phyloP scores from a whole-genome alignment of 64 coral and sea anemone genomes.

The Orbicella faveolata region DNA sequence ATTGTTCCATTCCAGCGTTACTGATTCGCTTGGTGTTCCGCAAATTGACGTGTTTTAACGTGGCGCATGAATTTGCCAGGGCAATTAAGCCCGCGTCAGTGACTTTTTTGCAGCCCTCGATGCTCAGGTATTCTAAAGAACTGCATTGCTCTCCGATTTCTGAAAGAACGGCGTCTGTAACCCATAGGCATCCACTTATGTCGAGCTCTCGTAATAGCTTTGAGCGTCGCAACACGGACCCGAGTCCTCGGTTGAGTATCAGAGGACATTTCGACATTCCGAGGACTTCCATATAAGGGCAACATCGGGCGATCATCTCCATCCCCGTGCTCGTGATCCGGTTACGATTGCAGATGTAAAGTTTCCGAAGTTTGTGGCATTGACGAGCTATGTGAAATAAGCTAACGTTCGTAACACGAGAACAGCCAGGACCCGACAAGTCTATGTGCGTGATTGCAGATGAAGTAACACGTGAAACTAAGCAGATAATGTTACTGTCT shows the following conservation, averaged over 20 bases:
- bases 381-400: constrained; percentile 54
- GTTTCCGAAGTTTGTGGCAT: constrained; percentile 39
- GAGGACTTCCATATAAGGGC: constrained; percentile 57
- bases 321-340: constrained; percentile 64
- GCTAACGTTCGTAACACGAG: constrained; percentile 42
- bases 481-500: constrained; percentile 39
- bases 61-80: constrained; percentile 17
- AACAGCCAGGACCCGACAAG: constrained; percentile 58
- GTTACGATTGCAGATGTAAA: constrained; percentile 40
- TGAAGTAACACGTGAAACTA: constrained; percentile 36
- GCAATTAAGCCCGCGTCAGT: constrained; percentile 38
- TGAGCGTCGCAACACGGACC: constrained; percentile 30
- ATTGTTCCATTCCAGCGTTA: constrained; percentile 57
- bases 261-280: constrained; percentile 38
- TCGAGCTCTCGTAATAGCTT: constrained; percentile 39
- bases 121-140: constrained; percentile 44
- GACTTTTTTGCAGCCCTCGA: constrained; percentile 72
- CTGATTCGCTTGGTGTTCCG: constrained; percentile 63
- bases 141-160: constrained; percentile 31
- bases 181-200: constrained; percentile 53
- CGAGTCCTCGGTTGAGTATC: constrained; percentile 30
- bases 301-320: constrained; percentile 52
- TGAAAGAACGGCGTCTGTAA: constrained; percentile 24
- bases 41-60: constrained; percentile 62
- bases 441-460: constrained; percentile 55